These are phyloP conservation scores for Gari tellinella DNA, from an alignment of 2,888 invertebrate species.

Conservation along the genomic window DNA sequence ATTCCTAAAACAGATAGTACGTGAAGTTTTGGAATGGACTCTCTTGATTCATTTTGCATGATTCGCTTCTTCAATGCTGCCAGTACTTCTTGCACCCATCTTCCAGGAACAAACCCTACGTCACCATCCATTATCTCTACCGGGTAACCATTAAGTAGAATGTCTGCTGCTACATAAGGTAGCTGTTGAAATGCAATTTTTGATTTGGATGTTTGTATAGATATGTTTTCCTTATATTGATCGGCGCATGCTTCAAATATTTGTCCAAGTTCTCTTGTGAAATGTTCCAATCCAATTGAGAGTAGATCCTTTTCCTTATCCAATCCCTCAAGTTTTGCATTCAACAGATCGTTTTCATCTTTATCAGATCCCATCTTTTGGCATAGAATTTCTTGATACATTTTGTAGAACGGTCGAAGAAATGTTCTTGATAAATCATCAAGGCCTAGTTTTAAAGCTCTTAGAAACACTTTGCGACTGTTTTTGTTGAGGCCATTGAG, in stretches of 20 bases:
- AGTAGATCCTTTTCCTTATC: neutral
- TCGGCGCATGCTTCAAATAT: constrained; percentile 17
- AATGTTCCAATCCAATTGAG: constrained; percentile 14
- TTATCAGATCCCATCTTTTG: neutral
- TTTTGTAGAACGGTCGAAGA: neutral
- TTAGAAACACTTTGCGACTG: neutral
- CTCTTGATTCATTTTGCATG: too few relatives aligned
- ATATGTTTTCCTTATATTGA: too few relatives aligned
- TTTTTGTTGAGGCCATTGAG: neutral
- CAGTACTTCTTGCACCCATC: constrained; percentile 2
- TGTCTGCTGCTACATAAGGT: neutral
- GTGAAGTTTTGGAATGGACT: neutral
- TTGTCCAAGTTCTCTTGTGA: constrained; percentile 22
- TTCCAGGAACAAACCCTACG: constrained; percentile 3
- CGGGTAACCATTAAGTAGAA: constrained; percentile 17
- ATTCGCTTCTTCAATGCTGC: neutral
- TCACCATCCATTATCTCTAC: constrained; percentile 25
- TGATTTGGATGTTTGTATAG: too few relatives aligned
- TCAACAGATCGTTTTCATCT: neutral
- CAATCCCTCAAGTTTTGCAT: neutral
- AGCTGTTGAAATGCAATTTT: neutral
- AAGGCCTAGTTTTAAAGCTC: constrained; percentile 14
- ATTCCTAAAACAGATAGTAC: constrained; percentile 40
- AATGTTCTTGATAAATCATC: constrained; percentile 4
- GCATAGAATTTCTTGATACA: constrained; percentile 7